Percentiles rank a stretch among this genome's conserved stretches.
phyloP scores from a whole-genome alignment of 23 tunicate genomes.

The Botrylloides violaceus region DNA sequence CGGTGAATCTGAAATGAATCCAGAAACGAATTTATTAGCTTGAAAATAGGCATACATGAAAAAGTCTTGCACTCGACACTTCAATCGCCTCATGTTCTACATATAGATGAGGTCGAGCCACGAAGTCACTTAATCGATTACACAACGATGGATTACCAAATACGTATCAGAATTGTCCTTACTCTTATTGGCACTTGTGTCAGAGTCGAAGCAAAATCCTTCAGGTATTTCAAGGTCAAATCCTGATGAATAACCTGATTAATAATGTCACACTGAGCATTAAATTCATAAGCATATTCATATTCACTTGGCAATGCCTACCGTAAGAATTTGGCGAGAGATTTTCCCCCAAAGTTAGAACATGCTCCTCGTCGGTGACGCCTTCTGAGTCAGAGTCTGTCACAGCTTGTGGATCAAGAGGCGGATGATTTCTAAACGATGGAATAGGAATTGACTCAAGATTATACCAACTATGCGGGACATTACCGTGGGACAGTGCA shows the following conservation, averaged over 20 bases:
- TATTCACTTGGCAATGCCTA: background rate
- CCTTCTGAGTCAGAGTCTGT: conserved; percentile 1
- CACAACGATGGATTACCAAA: no score
- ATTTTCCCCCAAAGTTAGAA: conserved; percentile 10
- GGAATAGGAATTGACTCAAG: no score
- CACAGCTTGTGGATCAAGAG: background rate
- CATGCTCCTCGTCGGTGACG: conserved; percentile 23
- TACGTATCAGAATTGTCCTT: background rate
- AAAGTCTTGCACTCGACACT: no score
- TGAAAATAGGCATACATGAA: no score
- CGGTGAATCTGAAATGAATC: no score
- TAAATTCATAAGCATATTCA: background rate
- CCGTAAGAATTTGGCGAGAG: conserved; percentile 4
- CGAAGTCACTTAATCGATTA: no score
- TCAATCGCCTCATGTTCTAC: no score
- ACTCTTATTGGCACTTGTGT: background rate
- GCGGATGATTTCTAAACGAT: background rate
- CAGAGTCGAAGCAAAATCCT: conserved; percentile 17
- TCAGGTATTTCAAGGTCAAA: conserved; percentile 23
- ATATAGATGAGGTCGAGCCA: no score
- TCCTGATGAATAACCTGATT: conserved; percentile 22
- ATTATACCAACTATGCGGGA: no score
- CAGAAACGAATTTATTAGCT: no score
- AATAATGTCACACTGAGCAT: background rate
- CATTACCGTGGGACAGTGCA: no score